phyloP scores from a whole-genome alignment of 1,140 invertebrate genomes.

The Drosophila bifasciata region DNA sequence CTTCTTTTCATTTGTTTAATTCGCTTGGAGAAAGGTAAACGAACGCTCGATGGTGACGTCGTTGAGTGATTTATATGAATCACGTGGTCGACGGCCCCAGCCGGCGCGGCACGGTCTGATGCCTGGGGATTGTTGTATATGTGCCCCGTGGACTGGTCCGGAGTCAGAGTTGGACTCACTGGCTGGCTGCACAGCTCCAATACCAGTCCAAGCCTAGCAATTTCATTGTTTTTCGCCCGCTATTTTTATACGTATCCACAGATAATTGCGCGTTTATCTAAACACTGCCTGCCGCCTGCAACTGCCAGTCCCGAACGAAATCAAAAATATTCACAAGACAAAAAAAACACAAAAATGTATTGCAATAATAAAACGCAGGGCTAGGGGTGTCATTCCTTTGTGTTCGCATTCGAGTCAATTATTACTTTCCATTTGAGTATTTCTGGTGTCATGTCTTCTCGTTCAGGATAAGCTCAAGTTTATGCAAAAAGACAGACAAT shows the following conservation, averaged over 20 bases:
- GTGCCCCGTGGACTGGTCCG: constrained; percentile 15
- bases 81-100: constrained; percentile 60
- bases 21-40: constrained; percentile 72
- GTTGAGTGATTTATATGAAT: constrained; percentile 81
- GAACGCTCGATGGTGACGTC: constrained; percentile 77
- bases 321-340: neutral
- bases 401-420: too few relatives aligned
- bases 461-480: too few relatives aligned
- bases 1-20: constrained; percentile 70
- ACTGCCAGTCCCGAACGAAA: constrained; percentile 31
- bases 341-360: constrained; percentile 41
- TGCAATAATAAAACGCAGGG: constrained; percentile 28
- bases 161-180: constrained; percentile 15
- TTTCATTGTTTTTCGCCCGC: constrained; percentile 62
- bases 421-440: too few relatives aligned
- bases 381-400: neutral
- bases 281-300: constrained; percentile 13
- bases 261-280: constrained; percentile 51
- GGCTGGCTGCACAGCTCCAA: constrained; percentile 1
- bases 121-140: constrained; percentile 3
- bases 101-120: constrained; percentile 35
- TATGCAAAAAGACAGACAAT: too few relatives aligned
- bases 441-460: too few relatives aligned
- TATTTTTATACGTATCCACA: constrained; percentile 43
- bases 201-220: constrained; percentile 37